Evolutionary conservation across 92 coral and sea anemone genomes (phyloP).

Genomic region (Plumapathes pennacea): DNA sequence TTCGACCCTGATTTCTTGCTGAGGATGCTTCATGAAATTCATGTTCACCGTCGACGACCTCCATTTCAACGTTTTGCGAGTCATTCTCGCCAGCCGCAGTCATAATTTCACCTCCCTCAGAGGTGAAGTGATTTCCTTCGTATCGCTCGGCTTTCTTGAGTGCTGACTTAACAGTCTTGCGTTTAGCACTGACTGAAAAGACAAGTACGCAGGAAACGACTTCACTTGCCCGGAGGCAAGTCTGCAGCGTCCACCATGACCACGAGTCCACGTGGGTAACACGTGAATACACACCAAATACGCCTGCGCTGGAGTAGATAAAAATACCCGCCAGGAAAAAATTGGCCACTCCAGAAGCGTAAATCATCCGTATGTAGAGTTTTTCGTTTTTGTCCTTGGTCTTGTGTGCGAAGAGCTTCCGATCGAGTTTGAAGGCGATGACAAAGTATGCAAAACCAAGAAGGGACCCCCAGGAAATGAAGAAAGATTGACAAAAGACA

Average conservation of each 20-base stretch:
- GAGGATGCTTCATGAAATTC: too few relatives aligned
- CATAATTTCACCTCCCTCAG: too few relatives aligned
- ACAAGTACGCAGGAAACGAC: conserved; percentile 17
- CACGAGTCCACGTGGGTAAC: conserved; percentile 16
- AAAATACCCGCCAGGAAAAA: conserved; percentile 8
- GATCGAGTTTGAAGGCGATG: conserved; percentile 15
- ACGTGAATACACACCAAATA: conserved; percentile 35
- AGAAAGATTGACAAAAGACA: conserved; percentile 25
- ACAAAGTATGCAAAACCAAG: conserved; percentile 27
- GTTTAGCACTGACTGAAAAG: conserved; percentile 38
- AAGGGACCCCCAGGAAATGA: conserved; percentile 28
- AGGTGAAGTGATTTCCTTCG: too few relatives aligned
- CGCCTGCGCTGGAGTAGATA: conserved; percentile 21
- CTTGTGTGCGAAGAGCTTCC: conserved; percentile 22
- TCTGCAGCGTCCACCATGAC: conserved; percentile 40
- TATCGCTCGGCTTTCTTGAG: too few relatives aligned
- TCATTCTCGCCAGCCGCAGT: too few relatives aligned
- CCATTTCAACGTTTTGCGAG: too few relatives aligned
- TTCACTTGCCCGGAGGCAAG: conserved; percentile 17
- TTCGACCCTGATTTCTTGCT: too few relatives aligned
- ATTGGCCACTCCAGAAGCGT: conserved; percentile 32
- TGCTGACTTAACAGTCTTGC: conserved; percentile 24
- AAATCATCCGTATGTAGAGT: conserved; percentile 28
- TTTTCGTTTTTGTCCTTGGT: conserved; percentile 6
- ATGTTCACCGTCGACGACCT: too few relatives aligned